Conservation (phyloP, 2,113 vertebrate genomes). For the Otus sunia region DNA sequence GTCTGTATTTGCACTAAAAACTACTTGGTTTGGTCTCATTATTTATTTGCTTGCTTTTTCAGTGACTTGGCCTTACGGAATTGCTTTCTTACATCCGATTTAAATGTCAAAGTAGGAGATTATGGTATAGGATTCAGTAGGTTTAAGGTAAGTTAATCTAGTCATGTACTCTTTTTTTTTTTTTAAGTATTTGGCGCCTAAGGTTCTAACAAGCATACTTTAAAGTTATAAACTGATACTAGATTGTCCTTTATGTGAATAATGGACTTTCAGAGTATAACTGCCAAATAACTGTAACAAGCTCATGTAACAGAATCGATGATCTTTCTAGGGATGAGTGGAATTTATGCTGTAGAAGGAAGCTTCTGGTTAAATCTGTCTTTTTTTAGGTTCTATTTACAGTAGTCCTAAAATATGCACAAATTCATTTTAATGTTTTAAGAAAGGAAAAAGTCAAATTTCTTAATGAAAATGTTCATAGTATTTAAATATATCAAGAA, state of each 20-base stretch:
- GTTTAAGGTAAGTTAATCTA: slow-evolving; percentile 84
- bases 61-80: slow-evolving; percentile 95
- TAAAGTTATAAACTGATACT: neutral
- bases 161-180: neutral
- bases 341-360: neutral
- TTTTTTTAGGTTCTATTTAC: neutral
- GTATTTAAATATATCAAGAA: neutral
- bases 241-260: neutral
- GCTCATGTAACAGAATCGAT: neutral
- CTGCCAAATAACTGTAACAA: neutral
- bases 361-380: neutral
- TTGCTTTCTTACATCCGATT: slow-evolving; percentile 92
- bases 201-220: neutral
- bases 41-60: neutral
- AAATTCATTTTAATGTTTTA: neutral
- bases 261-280: neutral
- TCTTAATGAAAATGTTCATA: neutral
- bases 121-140: slow-evolving; percentile 92
- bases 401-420: neutral
- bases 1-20: neutral
- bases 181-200: neutral
- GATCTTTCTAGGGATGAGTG: neutral
- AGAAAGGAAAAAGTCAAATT: neutral
- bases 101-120: slow-evolving; percentile 96
- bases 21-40: neutral